Evolutionary conservation across 35 echinoderm and acorn worm genomes (phyloP), one percentile per base, ranked within the genome.

Genomic region (Ophioderma brevispina): DNA sequence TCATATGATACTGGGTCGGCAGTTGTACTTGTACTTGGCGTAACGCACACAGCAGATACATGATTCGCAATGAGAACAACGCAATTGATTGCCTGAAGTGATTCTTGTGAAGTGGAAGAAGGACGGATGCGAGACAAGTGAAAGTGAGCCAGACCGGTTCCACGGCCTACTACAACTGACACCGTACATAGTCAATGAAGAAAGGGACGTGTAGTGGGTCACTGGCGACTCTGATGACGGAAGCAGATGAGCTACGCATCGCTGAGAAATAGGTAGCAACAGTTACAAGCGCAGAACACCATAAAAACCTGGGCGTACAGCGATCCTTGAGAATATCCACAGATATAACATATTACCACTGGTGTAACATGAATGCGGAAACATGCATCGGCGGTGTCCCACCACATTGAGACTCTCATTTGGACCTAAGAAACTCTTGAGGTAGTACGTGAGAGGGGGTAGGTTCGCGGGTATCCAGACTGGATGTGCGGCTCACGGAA

Each of bases 181-280:
- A 11, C 96, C 96, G n/a, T 18, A 94, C 41, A 59, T 98, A 98
- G 39, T 98, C 96, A 40, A 98, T 92, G 90, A 90, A 98, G 86
- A 94, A 98, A n/a, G n/a, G 79, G 92, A 94, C 0, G 90, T 92
- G 52, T 98, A 87, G 43, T 98, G 96, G 35, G 81, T 92, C 39
- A 94, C n/a, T n/a, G 39, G 59, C 94, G 89, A 46, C 87, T 91
- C 30, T 92, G 90, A n/a, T 1, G 96, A 98, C 30, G 94, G 96
- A 40, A 94, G 90, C 18, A 98, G 87, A 79, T 98, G 96, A 1
- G 96, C 96, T 2, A 94, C 34, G n/a, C 0, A 76, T 87, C n/a
- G 75, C 96, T 98, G 28, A 93, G 63, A 1, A 98, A 82, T 32
- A 82, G 50, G 77, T 94, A 94, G 1, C 37, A 37, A 50, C 90